Evolutionary conservation across 2,113 vertebrate species (phyloP).

Genomic region (Sterrhoptilus dennistouni): DNA sequence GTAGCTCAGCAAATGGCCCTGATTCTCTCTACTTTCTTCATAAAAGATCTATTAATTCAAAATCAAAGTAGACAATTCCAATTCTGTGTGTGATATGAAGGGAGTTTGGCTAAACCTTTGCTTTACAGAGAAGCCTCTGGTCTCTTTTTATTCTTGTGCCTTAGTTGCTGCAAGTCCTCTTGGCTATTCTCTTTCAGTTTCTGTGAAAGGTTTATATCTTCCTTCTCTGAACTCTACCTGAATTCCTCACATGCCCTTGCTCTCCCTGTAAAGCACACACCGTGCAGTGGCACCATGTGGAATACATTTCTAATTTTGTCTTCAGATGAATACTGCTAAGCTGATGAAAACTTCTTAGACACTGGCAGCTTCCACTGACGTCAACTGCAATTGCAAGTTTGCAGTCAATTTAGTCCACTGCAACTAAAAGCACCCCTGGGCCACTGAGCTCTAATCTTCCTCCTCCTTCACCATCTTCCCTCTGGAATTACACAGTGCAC

Average conservation of each 20-base stretch:
- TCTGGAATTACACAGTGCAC: background rate
- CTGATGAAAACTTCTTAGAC: slow-evolving; percentile 47
- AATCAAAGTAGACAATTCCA: background rate
- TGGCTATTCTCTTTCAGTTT: background rate
- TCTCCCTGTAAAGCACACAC: background rate
- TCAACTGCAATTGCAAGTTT: slow-evolving; percentile 44
- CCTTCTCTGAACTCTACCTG: background rate
- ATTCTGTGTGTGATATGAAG: background rate
- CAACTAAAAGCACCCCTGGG: background rate
- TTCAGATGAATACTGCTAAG: slow-evolving; percentile 15
- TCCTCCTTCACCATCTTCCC: background rate
- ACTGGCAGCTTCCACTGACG: slow-evolving; percentile 24
- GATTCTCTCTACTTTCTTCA: background rate
- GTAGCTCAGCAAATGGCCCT: background rate
- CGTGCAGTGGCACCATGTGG: background rate
- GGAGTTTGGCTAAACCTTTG: background rate
- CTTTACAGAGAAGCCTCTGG: background rate
- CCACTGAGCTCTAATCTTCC: slow-evolving; percentile 15
- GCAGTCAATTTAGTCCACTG: slow-evolving; percentile 23
- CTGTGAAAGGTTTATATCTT: background rate
- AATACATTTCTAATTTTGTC: slow-evolving; percentile 34
- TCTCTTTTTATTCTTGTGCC: background rate
- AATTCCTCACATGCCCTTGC: background rate
- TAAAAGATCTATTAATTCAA: background rate
- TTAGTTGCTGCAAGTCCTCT: background rate